Evolutionary conservation across 1,140 invertebrate species (phyloP), one percentile per base, ranked within the genome.

Genomic region (Calycopis cecrops): DNA sequence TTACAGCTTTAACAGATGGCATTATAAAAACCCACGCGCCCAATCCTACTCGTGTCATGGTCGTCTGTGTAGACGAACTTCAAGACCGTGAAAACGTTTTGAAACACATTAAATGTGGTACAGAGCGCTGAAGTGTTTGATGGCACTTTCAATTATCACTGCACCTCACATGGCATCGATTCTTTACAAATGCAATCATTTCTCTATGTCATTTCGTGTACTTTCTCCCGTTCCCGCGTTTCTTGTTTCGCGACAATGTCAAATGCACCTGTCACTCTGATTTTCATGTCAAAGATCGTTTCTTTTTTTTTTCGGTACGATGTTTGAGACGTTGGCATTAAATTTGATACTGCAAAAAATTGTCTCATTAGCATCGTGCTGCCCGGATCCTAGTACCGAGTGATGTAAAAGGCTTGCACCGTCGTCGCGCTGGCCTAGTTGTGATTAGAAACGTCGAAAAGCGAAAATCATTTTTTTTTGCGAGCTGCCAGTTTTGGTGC

Each of bases 401-500:
- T 84, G 83, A 83, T 80, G 83, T 83, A 86, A 84, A 86, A 81
- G 68, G 63, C 77, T 85, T 81, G 82, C 81, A 85, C 61, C 67
- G 58, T 79, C 71, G 81, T 86, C 83, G 21, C 83, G 74, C 59
- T 86, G 83, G 73, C 83, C 83, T 69, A 82, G 79, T 77, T 86
- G 75, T 83, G 70, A 79, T 80, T 86, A 86, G 83, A 86, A 86
- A 86, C 72, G 69, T 73, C 63, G 70, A 72, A 69, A 6, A 76
- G 78, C 70, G 76, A 80, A 83, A 83, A 83, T 86, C 55, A 78
- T 82, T 73, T 84, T 84, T 86, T 78, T 86, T 85, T 82, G 73
- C 59, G 64, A 49, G 54, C 62, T 76, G 76, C 75, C 76, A 81
- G 79, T 80, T 71, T 77, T 67, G 40, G 74, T 68, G 69, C 60